phyloP scores from a whole-genome alignment of 2,797 vertebrate species.

The Dendrocincla tyrannina region DNA sequence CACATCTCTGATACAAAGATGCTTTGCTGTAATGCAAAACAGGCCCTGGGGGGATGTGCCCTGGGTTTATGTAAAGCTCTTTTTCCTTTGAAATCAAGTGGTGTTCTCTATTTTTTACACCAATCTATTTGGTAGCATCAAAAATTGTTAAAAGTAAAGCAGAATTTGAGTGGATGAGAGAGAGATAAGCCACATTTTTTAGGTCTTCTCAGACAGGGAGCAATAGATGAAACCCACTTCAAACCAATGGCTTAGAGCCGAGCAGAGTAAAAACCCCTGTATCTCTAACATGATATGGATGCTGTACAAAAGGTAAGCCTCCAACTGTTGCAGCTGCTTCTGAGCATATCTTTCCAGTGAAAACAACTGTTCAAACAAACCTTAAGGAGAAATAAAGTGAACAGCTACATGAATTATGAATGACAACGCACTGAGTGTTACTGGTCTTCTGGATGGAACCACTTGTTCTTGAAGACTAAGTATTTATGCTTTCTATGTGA shows the following conservation, averaged over 20 bases:
- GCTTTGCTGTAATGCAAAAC: neutral
- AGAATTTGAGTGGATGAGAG: neutral
- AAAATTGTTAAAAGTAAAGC: neutral
- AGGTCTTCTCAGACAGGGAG: neutral
- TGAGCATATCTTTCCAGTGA: slow-evolving; percentile 61
- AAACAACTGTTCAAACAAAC: slow-evolving; percentile 73
- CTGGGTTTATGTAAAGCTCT: neutral
- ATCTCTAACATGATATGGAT: slow-evolving; percentile 43
- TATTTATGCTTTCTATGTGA: slow-evolving; percentile 26
- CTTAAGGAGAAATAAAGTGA: slow-evolving; percentile 61
- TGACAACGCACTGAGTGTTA: slow-evolving; percentile 11
- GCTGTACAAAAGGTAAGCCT: slow-evolving; percentile 52
- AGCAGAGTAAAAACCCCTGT: neutral
- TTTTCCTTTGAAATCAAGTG: neutral
- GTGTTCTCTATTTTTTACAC: neutral
- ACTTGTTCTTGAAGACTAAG: slow-evolving; percentile 31
- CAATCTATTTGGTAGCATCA: neutral
- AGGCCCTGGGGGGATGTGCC: neutral
- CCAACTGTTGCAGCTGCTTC: slow-evolving; percentile 48
- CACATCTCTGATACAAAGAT: neutral
- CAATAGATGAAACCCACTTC: neutral
- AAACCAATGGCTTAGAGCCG: neutral
- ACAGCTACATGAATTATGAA: slow-evolving; percentile 67
- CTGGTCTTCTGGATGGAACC: slow-evolving; percentile 36
- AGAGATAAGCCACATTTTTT: neutral